Evolutionary conservation across 2,888 invertebrate genomes (phyloP).

Genomic region (Noctua janthe): DNA sequence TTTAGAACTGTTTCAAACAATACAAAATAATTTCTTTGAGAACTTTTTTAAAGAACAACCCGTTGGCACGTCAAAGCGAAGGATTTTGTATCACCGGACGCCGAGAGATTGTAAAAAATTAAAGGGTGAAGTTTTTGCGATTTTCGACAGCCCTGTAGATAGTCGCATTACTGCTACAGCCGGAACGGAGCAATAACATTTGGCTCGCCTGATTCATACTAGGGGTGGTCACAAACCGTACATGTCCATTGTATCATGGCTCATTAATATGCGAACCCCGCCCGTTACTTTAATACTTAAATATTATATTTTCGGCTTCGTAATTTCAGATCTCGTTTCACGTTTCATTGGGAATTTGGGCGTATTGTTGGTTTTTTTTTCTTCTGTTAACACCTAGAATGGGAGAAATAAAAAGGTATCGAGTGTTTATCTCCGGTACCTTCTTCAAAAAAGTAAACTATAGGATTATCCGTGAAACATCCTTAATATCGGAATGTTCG

Average conservation of each 20-base stretch:
- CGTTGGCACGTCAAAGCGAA: conserved; percentile 48
- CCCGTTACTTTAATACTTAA: conserved; percentile 55
- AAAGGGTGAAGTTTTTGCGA: conserved; percentile 5
- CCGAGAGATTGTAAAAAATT: conserved; percentile 13
- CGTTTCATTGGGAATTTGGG: conserved; percentile 38
- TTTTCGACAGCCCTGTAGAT: conserved; percentile 49
- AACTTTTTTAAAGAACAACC: conserved; percentile 35
- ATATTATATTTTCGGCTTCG: conserved; percentile 57
- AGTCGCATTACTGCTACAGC: conserved; percentile 55
- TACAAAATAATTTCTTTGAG: conserved; percentile 55
- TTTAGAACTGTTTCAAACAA: conserved; percentile 52
- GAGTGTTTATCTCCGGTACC: background rate
- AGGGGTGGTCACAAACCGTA: conserved; percentile 62
- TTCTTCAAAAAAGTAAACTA: background rate
- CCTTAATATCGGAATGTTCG: background rate
- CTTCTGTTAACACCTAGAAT: conserved; percentile 13
- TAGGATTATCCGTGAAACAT: background rate
- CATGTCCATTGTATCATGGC: conserved; percentile 60
- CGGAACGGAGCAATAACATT: conserved; percentile 65
- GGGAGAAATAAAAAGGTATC: background rate
- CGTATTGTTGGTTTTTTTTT: background rate
- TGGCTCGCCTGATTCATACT: conserved; percentile 68
- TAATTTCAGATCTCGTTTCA: conserved; percentile 42
- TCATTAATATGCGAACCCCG: conserved; percentile 65
- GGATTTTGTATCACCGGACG: conserved; percentile 38